Evolutionary conservation across 2,113 vertebrate species (phyloP), one percentile per base, ranked within the genome.

Genomic region (Cheilinus undulatus): DNA sequence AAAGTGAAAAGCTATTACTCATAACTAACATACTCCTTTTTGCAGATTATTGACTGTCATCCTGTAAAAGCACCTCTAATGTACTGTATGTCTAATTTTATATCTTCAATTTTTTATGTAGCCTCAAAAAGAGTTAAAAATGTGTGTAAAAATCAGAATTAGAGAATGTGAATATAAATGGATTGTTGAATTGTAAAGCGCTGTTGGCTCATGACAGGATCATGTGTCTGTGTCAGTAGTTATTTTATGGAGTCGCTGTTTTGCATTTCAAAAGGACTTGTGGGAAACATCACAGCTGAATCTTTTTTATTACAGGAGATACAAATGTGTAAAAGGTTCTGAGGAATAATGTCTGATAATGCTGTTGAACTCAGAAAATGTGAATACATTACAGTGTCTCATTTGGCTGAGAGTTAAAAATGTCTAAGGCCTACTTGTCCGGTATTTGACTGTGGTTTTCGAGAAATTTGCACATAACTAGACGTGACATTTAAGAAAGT

Each of bases 31-130:
- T 66, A 19, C 19, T 45, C 42, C n/a, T 20, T 63, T 73, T 74
- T 82, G 59, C 83, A 85, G 73, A 73, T 61, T 45, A 53, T 22
- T 40, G 60, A 74, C 51, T 66, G 67, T 83, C 66, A 51, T 23
- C 62, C 60, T 45, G 51, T 76, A 28, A 73, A 78, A 84, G 78
- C 57, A 82, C 78, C 79, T 82, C 72, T 83, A 53, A 79, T 56
- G 62, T 76, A 73, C 60, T 76, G 57, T 84, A 75, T 45, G 66
- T 84, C 40, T 67, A 42, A 63, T 75, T 90, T 88, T 74, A n/a
- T 73, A 80, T 71, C 34, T 67, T 74, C 1, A 67, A 49, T 77
- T 82, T 67, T 83, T 40, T 79, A 71, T 69, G 50, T 75, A 68
- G 76, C 73, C 46, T 58, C 52, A 40, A 48, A n/a, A 64, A 50